Conservation (phyloP, 2,113 vertebrate species). For the Plecturocebus donacophilus region DNA sequence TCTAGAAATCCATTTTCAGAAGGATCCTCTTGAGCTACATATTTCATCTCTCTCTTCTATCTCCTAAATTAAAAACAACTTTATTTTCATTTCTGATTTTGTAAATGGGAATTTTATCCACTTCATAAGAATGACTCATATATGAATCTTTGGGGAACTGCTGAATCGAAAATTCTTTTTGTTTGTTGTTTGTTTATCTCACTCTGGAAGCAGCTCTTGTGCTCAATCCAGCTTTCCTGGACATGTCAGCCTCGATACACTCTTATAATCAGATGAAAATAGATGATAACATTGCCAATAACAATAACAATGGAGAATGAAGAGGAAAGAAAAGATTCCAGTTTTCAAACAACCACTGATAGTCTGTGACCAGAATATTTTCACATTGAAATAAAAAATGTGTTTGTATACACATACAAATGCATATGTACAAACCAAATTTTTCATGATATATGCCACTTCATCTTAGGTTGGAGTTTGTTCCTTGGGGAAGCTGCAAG, state of each 20-base stretch:
- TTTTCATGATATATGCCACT: not conserved
- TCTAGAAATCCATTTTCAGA: conserved; percentile 50
- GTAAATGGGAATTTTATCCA: conserved; percentile 28
- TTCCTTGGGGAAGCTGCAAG: not conserved
- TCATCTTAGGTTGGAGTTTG: not conserved
- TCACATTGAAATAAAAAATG: not conserved
- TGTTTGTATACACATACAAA: not conserved
- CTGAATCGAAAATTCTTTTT: conserved; percentile 51
- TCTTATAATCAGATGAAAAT: conserved; percentile 63
- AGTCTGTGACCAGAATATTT: not conserved
- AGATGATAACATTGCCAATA: conserved; percentile 42
- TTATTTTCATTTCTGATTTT: conserved; percentile 63
- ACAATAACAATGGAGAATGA: not conserved
- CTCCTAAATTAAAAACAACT: conserved; percentile 77
- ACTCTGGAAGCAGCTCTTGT: conserved; percentile 30
- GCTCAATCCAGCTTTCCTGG: not conserved
- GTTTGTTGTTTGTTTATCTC: conserved; percentile 61
- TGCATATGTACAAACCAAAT: not conserved
- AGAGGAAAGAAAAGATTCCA: not conserved
- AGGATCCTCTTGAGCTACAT: conserved; percentile 64
- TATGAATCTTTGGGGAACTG: conserved; percentile 16
- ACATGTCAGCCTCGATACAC: conserved; percentile 1
- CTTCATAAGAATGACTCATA: conserved; percentile 61
- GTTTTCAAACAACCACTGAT: conserved; percentile 10
- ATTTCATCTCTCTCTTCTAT: conserved; percentile 48